These are phyloP conservation scores for Eristalinus sepulchralis DNA, from an alignment of 2,888 invertebrate genomes.

Conservation along the genomic window DNA sequence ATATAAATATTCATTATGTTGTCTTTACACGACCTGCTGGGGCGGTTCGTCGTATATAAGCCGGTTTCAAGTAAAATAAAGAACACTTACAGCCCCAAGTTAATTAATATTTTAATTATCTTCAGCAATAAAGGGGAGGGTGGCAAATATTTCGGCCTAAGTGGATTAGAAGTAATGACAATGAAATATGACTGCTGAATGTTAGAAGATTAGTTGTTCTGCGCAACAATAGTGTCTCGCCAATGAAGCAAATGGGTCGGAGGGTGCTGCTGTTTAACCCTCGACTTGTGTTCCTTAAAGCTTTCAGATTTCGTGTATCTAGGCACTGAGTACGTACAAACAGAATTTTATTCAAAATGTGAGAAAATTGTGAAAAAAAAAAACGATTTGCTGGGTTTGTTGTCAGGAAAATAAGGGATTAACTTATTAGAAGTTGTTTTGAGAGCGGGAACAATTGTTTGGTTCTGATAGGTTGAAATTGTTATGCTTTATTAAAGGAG, in stretches of 20 bases:
- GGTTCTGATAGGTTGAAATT: no score
- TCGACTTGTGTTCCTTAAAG: no score
- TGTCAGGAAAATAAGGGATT: no score
- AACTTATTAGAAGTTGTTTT: no score
- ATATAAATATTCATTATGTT: constrained; percentile 41
- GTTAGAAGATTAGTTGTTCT: constrained; percentile 5
- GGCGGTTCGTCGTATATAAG: not conserved
- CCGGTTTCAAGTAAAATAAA: constrained; percentile 17
- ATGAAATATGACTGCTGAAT: constrained; percentile 26
- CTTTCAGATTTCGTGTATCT: no score
- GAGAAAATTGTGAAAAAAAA: no score
- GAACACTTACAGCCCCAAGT: constrained; percentile 30
- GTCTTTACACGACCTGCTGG: not conserved
- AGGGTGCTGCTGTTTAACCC: not conserved
- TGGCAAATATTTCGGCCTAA: constrained; percentile 20
- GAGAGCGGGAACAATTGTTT: no score
- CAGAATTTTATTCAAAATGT: no score
- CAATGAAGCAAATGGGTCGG: not conserved
- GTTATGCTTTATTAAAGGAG: no score
- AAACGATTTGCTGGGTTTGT: no score
- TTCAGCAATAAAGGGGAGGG: constrained; percentile 29
- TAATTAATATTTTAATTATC: constrained; percentile 52
- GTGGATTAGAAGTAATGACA: constrained; percentile 32
- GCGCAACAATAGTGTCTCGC: not conserved
- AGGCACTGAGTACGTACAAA: no score